Evolutionary conservation across 2,888 invertebrate species (phyloP).

Genomic region (Drosophila neutralis): DNA sequence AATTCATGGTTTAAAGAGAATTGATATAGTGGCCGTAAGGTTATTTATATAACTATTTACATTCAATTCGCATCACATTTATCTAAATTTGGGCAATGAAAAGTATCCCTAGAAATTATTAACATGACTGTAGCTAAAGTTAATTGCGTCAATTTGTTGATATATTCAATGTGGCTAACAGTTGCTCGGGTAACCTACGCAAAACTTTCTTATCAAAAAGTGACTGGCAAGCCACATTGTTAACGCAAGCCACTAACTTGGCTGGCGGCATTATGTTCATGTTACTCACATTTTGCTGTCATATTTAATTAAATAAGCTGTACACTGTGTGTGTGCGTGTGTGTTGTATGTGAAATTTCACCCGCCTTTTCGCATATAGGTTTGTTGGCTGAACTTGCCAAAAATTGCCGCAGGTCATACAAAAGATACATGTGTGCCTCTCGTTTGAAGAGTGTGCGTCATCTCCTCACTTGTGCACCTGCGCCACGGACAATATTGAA

Average conservation of each 20-base stretch:
- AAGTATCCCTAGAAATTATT: rapidly evolving
- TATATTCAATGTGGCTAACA: not conserved
- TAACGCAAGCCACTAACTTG: conserved; percentile 54
- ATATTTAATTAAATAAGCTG: conserved; percentile 68
- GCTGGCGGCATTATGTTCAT: conserved; percentile 50
- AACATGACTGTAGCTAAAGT: not conserved
- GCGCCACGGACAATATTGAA: conserved; percentile 32
- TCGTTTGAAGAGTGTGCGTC: conserved; percentile 5
- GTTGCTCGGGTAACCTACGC: not conserved
- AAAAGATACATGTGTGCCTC: conserved; percentile 30
- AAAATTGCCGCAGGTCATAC: conserved; percentile 53
- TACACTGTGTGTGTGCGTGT: conserved; percentile 25
- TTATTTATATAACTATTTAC: not conserved
- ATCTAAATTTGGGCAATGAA: not conserved
- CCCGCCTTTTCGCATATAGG: conserved; percentile 3
- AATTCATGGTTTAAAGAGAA: not conserved
- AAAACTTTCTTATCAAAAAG: conserved; percentile 9
- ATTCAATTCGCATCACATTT: not conserved
- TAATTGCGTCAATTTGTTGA: not conserved
- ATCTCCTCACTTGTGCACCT: not conserved
- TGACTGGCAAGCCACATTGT: conserved; percentile 58
- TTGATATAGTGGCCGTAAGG: not conserved
- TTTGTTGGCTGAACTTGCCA: conserved; percentile 54
- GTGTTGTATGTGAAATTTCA: conserved; percentile 13
- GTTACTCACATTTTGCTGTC: conserved; percentile 53